These are phyloP conservation scores for Aplysia californica DNA, from an alignment of 1,140 invertebrate species.

Conservation along the genomic window DNA sequence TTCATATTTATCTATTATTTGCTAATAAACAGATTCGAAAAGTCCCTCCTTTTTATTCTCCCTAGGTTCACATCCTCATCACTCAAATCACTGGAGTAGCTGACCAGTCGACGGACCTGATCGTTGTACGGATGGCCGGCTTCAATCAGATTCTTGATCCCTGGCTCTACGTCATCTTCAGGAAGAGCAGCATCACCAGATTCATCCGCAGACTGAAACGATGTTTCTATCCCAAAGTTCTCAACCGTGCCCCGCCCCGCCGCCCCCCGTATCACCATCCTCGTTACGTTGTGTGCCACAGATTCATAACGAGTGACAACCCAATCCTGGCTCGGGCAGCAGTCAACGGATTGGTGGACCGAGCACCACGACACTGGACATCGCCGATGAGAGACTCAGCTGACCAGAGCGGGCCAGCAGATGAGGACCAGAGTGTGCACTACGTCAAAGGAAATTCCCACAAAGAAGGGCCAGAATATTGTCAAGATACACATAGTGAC, in stretches of 20 bases:
- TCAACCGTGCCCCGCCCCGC: background rate
- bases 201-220: conserved; percentile 42
- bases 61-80: conserved; percentile 65
- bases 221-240: conserved; percentile 18
- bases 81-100: conserved; percentile 55
- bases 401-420: too few relatives aligned
- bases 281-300: conserved; percentile 10
- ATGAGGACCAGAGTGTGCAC: too few relatives aligned
- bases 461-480: too few relatives aligned
- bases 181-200: conserved; percentile 52
- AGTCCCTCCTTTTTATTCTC: conserved; percentile 22
- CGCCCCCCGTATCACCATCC: too few relatives aligned
- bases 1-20: too few relatives aligned
- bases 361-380: too few relatives aligned
- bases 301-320: conserved; percentile 1
- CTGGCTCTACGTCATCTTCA: conserved; percentile 68
- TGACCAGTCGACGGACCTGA: conserved; percentile 59
- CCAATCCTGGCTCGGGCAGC: too few relatives aligned
- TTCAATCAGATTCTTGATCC: conserved; percentile 69
- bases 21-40: too few relatives aligned
- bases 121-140: conserved; percentile 64
- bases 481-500: too few relatives aligned
- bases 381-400: too few relatives aligned
- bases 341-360: too few relatives aligned
- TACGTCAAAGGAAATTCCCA: too few relatives aligned